Evolutionary conservation across 2,113 vertebrate genomes (phyloP), one percentile per base, ranked within the genome.

Genomic region (Macaca mulatta): DNA sequence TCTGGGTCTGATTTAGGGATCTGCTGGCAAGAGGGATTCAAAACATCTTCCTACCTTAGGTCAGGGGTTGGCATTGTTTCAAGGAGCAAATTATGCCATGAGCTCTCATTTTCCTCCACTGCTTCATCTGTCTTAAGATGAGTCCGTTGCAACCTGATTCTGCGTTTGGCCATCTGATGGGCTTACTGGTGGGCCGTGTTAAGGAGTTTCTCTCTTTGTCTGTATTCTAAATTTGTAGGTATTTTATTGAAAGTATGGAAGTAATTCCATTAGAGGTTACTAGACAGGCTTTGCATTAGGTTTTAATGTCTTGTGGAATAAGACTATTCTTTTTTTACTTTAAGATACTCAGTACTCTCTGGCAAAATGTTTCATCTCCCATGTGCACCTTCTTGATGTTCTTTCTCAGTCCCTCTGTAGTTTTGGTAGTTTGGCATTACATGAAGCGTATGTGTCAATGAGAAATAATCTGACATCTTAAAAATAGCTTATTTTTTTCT

Each of bases 381-480:
- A 13, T 40, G 70, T 48, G 7, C 12, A 55, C 27, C n/a, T 59
- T 89, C 43, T 43, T 72, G 5, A 90, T 64, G n/a, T 87, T 7
- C 4, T 80, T 32, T 5, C 7, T 93, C 17, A 64, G 20, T 74
- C 20, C 45, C 5, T 90, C 30, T 59, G 0, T 70, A 50, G 97
- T 75, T 91, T 91, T 38, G 48, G 1, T 74, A 32, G 84, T 96
- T 97, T 40, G 67, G 6, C 50, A 23, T 75, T 30, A 80, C 10
- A 40, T 82, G 74, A 78, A 78, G 70, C 43, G 3, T 45, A 67
- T 69, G 32, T 59, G 25, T 75, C 52, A 79, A 1, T 80, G 52
- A 92, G 32, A 96, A 96, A 83, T 86, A 82, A 89, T 79, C 70
- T 93, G n/a, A n/a, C 18, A 78, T 75, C 52, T 83, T 94, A 87